Evolutionary conservation across 2,888 invertebrate species (phyloP).

Genomic region (Branchellion lobata): DNA sequence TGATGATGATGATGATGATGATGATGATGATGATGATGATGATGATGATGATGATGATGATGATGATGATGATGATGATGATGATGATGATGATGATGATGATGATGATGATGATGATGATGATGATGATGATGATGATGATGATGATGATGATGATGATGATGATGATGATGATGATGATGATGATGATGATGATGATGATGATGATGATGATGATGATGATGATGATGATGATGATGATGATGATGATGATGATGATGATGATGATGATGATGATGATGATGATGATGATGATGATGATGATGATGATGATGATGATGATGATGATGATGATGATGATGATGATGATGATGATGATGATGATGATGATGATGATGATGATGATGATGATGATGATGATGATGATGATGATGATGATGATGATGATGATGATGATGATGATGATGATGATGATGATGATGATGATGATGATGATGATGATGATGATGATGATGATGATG

Average conservation of each 20-base stretch:
- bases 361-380: slow-evolving; percentile 44
- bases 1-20: slow-evolving; percentile 44
- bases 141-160: slow-evolving; percentile 44
- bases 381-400: slow-evolving; percentile 45
- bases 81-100: slow-evolving; percentile 45
- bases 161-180: slow-evolving; percentile 45
- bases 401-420: slow-evolving; percentile 45
- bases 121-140: slow-evolving; percentile 44
- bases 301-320: slow-evolving; percentile 44
- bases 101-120: slow-evolving; percentile 45
- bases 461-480: slow-evolving; percentile 45
- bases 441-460: slow-evolving; percentile 45
- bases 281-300: slow-evolving; percentile 45
- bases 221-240: slow-evolving; percentile 45
- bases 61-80: slow-evolving; percentile 45
- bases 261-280: slow-evolving; percentile 45
- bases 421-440: slow-evolving; percentile 45
- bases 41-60: slow-evolving; percentile 45
- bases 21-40: slow-evolving; percentile 45
- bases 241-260: slow-evolving; percentile 45
- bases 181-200: slow-evolving; percentile 44
- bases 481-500: slow-evolving; percentile 44
- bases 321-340: slow-evolving; percentile 44
- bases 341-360: slow-evolving; percentile 45
- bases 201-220: slow-evolving; percentile 45